Percentiles rank a stretch among this genome's conserved stretches.
These are phyloP conservation scores for Nasonia longicornis DNA, from an alignment of 1,140 invertebrate genomes.

Conservation along the genomic window DNA sequence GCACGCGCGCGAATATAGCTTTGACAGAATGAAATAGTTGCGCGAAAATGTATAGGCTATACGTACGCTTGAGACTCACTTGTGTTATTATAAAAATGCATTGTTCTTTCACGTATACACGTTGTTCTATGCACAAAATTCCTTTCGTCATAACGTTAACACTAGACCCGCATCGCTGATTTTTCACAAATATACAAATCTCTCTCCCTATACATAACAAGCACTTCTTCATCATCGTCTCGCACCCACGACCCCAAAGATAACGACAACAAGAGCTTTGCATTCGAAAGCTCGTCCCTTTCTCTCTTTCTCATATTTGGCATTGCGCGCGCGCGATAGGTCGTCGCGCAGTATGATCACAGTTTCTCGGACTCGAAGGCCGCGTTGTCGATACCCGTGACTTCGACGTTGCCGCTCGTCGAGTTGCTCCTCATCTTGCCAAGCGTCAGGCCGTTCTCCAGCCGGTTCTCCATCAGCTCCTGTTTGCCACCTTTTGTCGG, in stretches of 20 bases:
- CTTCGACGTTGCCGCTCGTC: slow-evolving; percentile 47
- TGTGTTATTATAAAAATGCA: not conserved
- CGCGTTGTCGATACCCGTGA: slow-evolving; percentile 57
- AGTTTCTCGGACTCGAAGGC: slow-evolving; percentile 59
- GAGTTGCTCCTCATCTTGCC: slow-evolving; percentile 31
- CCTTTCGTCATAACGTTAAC: too few species aligned
- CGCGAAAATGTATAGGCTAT: too few species aligned
- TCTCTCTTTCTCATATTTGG: not conserved
- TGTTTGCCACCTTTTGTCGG: slow-evolving; percentile 16
- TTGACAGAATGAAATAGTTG: not conserved
- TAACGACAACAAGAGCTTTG: slow-evolving; percentile 4
- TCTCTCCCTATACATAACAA: too few species aligned
- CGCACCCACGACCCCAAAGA: too few species aligned
- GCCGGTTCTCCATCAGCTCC: slow-evolving; percentile 16
- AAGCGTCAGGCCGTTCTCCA: slow-evolving; percentile 40
- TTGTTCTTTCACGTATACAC: not conserved
- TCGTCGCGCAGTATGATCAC: slow-evolving; percentile 42
- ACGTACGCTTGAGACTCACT: too few species aligned
- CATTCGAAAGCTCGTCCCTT: not conserved
- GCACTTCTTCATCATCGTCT: too few species aligned
- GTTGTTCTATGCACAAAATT: too few species aligned
- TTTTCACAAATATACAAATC: too few species aligned
- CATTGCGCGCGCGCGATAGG: not conserved
- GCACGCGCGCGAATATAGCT: too few species aligned
- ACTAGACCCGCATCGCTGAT: too few species aligned